Conservation (phyloP, 2,113 vertebrate genomes). For the Labrus mixtus region DNA sequence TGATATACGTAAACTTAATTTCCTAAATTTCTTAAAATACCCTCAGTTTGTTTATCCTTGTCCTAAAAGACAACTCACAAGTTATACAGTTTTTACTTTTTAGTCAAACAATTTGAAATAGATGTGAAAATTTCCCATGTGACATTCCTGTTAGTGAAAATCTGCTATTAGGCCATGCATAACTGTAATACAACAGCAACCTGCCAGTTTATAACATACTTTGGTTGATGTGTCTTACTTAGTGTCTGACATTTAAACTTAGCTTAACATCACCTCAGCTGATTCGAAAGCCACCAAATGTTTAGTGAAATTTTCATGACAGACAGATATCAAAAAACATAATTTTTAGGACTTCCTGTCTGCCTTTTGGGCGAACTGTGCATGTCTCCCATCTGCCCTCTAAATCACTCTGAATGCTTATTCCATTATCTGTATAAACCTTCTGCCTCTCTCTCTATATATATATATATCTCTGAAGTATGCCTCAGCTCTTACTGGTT, state of each 20-base stretch:
- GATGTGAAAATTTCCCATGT: no score
- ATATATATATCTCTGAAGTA: neutral
- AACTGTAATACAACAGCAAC: no score
- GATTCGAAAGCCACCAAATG: neutral
- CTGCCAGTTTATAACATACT: neutral
- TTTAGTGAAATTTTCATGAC: constrained; percentile 26
- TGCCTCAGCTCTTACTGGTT: constrained; percentile 8
- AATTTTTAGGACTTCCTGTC: constrained; percentile 33
- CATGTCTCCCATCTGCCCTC: constrained; percentile 30
- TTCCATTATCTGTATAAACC: constrained; percentile 16
- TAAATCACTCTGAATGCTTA: constrained; percentile 21
- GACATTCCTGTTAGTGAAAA: no score
- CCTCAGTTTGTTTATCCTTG: neutral
- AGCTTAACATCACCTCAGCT: neutral
- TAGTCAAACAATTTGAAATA: no score
- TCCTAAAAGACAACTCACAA: no score
- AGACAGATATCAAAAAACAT: constrained; percentile 15
- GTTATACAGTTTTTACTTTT: no score
- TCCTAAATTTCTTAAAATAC: no score
- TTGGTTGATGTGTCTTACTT: neutral
- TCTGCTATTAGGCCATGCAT: no score
- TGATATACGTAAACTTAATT: neutral
- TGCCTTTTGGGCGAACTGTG: constrained; percentile 26
- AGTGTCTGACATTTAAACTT: no score
- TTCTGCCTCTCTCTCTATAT: constrained; percentile 21